These are phyloP conservation scores for Ptycholaimellus sp. DNA, from an alignment of 2,888 invertebrate genomes.

Conservation along the genomic window DNA sequence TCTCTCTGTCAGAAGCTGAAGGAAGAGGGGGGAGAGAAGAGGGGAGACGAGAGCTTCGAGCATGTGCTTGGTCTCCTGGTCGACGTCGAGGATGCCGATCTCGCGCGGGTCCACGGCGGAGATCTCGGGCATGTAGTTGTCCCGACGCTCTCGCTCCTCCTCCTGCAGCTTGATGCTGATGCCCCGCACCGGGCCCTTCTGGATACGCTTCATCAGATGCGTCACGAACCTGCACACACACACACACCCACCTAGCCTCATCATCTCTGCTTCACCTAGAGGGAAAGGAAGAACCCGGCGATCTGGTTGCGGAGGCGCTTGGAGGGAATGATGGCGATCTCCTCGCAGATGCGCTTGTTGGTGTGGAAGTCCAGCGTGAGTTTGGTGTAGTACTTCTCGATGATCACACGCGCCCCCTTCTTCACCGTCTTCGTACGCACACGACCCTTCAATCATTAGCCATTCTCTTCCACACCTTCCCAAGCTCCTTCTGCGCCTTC, in stretches of 20 bases:
- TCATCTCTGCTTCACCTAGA: no score
- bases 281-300: constrained; percentile 82
- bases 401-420: constrained; percentile 93
- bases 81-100: constrained; percentile 86
- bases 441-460: constrained; percentile 55
- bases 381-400: constrained; percentile 96
- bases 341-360: constrained; percentile 96
- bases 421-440: constrained; percentile 98
- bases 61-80: constrained; percentile 96
- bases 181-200: constrained; percentile 88
- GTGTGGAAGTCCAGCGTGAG: constrained; percentile 94
- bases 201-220: constrained; percentile 94
- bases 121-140: constrained; percentile 61
- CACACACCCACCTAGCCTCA: no score
- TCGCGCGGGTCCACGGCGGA: constrained; percentile 53
- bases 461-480: no score
- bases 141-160: constrained; percentile 93
- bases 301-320: constrained; percentile 94
- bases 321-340: constrained; percentile 94
- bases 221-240: constrained; percentile 58
- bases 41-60: constrained; percentile 74
- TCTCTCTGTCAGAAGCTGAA: no score
- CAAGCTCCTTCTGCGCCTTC: no score
- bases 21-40: no score
- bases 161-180: constrained; percentile 99